Conservation (phyloP, 1,140 invertebrate species). For the Drosophila athabasca region DNA sequence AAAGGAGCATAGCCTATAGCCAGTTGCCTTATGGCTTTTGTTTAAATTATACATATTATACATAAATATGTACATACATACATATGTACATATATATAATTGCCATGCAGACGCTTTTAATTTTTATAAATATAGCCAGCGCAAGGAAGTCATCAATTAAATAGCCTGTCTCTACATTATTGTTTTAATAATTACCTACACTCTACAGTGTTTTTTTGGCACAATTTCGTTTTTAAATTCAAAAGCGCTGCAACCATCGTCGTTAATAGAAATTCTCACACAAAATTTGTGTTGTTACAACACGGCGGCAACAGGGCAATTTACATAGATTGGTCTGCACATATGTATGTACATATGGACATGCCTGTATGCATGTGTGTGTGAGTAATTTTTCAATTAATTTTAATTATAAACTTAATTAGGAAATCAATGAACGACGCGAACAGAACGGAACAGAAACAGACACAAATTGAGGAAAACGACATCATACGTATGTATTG, state of each 20-base stretch:
- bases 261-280: no score
- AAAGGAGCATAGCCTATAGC: conserved; percentile 35
- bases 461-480: conserved; percentile 68
- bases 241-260: conserved; percentile 31
- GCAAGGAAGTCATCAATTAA: conserved; percentile 77
- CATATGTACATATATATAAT: conserved; percentile 39
- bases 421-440: conserved; percentile 82
- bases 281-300: conserved; percentile 48
- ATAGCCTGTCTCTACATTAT: conserved; percentile 47
- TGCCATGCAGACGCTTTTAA: conserved; percentile 68
- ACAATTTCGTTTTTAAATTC: conserved; percentile 67
- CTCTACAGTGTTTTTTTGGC: conserved; percentile 56
- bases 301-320: conserved; percentile 46
- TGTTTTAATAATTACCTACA: conserved; percentile 66
- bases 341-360: conserved; percentile 1
- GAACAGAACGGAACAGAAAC: conserved; percentile 65
- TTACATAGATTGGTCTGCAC: conserved; percentile 49
- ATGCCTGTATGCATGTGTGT: conserved; percentile 33
- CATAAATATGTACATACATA: no score
- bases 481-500: conserved; percentile 17
- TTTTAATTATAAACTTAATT: conserved; percentile 84
- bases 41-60: conserved; percentile 26
- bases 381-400: conserved; percentile 84
- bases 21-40: conserved; percentile 29
- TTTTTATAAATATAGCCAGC: conserved; percentile 59